Evolutionary conservation across 2,113 vertebrate genomes (phyloP), one percentile per base, ranked within the genome.

Genomic region (Clarias batrachus): DNA sequence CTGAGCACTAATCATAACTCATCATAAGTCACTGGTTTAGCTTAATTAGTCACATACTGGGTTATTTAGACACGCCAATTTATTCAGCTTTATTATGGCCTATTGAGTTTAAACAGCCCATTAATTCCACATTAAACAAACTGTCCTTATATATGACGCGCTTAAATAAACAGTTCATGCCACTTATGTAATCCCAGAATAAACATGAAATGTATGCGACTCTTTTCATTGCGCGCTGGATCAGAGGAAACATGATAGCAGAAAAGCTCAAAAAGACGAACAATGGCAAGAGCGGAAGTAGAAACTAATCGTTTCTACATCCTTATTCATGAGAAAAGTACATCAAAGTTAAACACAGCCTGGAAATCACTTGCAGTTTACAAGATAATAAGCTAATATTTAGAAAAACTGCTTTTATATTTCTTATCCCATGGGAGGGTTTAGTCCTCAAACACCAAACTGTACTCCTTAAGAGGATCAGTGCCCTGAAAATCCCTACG

Each of bases 391-490:
- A 68, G 8, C 70, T 59, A 70, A 71, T 41, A 23, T 71, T 71
- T 37, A 48, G 3, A 70, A 59, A 1, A 11, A 57, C 13, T 1
- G n/a, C 41, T n/a, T 80, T 71, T 48, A 54, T 60, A n/a, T 76
- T 52, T 54, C 73, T 52, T 5, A 76, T 5, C 23, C 23, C 65
- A 21, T 7, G 1, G 52, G 19, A 41, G 19, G 81, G 54, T 63
- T 71, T 62, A 65, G 30, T 7, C 79, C 56, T 70, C 74, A 13
- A 81, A 79, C 54, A 30, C 85, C 83, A 81, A 84, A 88, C 83
- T 56, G 52, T 57, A 71, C 84, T 66, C 76, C 37, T 25, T 87
- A 87, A 91, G 87, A 81, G 83, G 87, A 88, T 88, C 85, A 87
- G 21, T 30, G 65, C 41, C 84, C 54, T 48, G 63, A 83, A 48